Evolutionary conservation across 1,140 invertebrate species (phyloP), one percentile per base, ranked within the genome.

Genomic region (Papilio polytes): DNA sequence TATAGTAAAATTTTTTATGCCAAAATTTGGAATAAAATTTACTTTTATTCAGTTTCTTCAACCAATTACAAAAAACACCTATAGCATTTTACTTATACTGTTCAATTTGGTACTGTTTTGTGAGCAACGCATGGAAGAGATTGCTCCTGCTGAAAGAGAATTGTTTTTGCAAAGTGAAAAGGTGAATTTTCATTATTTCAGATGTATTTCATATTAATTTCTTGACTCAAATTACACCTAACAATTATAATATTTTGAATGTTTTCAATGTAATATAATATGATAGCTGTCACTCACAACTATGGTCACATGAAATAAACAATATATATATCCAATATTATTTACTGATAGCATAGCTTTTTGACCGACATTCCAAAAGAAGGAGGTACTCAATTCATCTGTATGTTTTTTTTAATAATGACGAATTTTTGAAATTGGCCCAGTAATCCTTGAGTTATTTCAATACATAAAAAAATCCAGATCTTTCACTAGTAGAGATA

Each of bases 81-180:
- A 89, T 12, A 87, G 89, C 8, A 89, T 94, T 31, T 80, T 94
- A 18, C 18, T 92, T 4, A 51, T 93, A 8, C 44, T 94, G 48
- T 89, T 89, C 13, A 94, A 94, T 78, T 70, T 90, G 18, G 89
- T 91, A 86, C n/a, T 89, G 3, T 94, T 93, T 41, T 89, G 90
- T 78, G 88, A 92, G 36, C 82, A 89, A 3, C 78, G 83, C 20
- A 51, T 92, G 48, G 82, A 79, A 10, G 84, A 88, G 70, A 90
- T 94, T 48, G 85, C 85, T 10, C 88, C 89, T 0, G 74, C 83
- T 83, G 92, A 94, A 79, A 86, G 91, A 31, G 89, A 89, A 78
- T 46, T 92, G 36, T 92, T 93, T 81, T 86, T 85, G n/a, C 88
- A 89, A 63, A 87, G 80, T 80, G 88, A 92, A 72, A 73, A 91